phyloP scores from a whole-genome alignment of 2,888 invertebrate genomes.

The Macrophya alboannulata region DNA sequence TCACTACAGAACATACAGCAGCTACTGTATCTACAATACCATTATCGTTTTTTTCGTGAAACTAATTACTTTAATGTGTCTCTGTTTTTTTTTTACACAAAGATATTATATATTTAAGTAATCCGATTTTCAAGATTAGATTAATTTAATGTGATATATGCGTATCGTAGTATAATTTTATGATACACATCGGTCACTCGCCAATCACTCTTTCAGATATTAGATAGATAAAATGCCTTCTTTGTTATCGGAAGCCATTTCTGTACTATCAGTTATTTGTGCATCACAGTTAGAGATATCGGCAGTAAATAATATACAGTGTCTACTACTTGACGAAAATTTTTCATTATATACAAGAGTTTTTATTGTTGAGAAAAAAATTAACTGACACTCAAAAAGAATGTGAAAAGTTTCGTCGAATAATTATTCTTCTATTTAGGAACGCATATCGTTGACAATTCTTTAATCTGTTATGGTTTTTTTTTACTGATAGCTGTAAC shows the following conservation, averaged over 20 bases:
- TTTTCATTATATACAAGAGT: neutral
- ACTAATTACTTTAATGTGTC: slow-evolving; percentile 13
- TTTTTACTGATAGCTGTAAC: slow-evolving; percentile 4
- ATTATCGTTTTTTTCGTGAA: slow-evolving; percentile 10
- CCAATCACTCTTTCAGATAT: slow-evolving; percentile 36
- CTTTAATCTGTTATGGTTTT: slow-evolving; percentile 22
- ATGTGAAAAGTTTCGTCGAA: neutral
- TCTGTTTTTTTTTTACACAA: neutral
- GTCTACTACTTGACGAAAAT: neutral
- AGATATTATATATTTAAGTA: slow-evolving; percentile 15
- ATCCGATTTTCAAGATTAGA: slow-evolving; percentile 50
- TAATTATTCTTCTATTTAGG: neutral
- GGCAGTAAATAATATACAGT: neutral
- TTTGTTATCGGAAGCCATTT: slow-evolving; percentile 46
- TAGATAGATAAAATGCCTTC: slow-evolving; percentile 22
- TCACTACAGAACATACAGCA: neutral
- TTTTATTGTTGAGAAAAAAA: neutral
- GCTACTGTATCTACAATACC: neutral
- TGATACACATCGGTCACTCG: neutral
- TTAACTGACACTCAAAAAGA: neutral
- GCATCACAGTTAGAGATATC: neutral
- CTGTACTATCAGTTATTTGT: slow-evolving; percentile 28
- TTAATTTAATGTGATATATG: slow-evolving; percentile 15
- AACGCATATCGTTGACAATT: neutral
- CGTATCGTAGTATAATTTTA: slow-evolving; percentile 9